Evolutionary conservation across 2,113 vertebrate species (phyloP), one percentile per base, ranked within the genome.

Genomic region (Anhinga rufa): DNA sequence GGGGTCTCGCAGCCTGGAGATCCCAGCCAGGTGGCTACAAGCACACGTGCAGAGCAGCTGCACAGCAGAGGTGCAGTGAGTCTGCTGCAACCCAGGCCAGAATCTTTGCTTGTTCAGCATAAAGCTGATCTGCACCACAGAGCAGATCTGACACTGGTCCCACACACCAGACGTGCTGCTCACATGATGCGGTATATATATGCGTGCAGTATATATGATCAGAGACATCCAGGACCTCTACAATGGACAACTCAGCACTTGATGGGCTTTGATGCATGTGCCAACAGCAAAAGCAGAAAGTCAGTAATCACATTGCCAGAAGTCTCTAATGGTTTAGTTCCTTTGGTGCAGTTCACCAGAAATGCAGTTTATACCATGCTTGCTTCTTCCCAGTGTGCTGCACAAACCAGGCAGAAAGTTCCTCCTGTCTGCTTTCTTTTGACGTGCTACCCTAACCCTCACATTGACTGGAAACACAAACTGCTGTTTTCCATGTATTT

Each of bases 161-260:
- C 28, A 52, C 2, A 2, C 0, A 1, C 49, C 36, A 58, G 36
- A 16, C 1, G 4, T 19, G 29, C 34, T 0, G 1, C 71, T 46
- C 28, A 8, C 29, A 6, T 1, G 0, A 46, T 46, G 44, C 44
- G 4, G 44, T 46, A 46, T 46, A 46, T 46, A 18, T 46, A 46
- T 17, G 7, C 1, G 1, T 8, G 44, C 16, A 26, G 18, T 1
- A 8, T 8, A 17, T 18, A 10, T 0, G 3, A 32, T 12, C 24
- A 0, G 2, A 78, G 32, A 38, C 9, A 21, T 0, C 16, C 10
- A 29, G n/a, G 4, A 65, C 22, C 52, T 42, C 38, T 9, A 21
- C 19, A n/a, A 70, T 0, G 0, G 52, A 34, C 29, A 68, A 4
- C 11, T 9, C 36, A 18, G 29, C 1, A 0, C 36, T 52, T 21